Evolutionary conservation across 2,113 vertebrate species (phyloP).

Genomic region (Cyrtonyx montezumae): DNA sequence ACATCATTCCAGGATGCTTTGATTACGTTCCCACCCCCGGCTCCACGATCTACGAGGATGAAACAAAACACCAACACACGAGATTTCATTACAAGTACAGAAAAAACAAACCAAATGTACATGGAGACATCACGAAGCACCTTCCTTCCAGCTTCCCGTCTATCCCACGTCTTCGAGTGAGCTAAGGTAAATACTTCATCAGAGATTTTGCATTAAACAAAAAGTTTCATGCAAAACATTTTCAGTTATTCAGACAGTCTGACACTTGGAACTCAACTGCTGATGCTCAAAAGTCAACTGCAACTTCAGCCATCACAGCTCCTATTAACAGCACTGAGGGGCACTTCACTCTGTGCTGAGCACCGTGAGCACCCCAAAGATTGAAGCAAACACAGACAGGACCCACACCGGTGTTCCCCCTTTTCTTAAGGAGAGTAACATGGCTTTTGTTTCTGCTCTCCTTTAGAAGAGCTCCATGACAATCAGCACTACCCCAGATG

Average conservation of each 20-base stretch:
- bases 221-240: neutral
- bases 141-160: neutral
- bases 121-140: accelerated
- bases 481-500: neutral
- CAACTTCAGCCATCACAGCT: neutral
- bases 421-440: too few species aligned
- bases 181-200: neutral
- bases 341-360: neutral
- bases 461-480: neutral
- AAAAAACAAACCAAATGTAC: neutral
- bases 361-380: neutral
- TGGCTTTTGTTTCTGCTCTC: too few species aligned
- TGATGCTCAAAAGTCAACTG: too few species aligned
- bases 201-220: neutral
- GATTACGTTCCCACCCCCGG: neutral
- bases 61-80: neutral
- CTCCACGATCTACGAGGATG: neutral
- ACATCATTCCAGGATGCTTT: neutral
- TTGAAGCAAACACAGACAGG: neutral
- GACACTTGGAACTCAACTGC: too few species aligned
- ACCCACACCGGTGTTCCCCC: too few species aligned
- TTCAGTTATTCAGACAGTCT: neutral
- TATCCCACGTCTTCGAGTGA: neutral
- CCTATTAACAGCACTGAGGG: accelerated
- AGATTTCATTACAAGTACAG: neutral